Evolutionary conservation across 1,140 invertebrate species (phyloP), one percentile per base, ranked within the genome.

Genomic region (Tenebrio molitor): DNA sequence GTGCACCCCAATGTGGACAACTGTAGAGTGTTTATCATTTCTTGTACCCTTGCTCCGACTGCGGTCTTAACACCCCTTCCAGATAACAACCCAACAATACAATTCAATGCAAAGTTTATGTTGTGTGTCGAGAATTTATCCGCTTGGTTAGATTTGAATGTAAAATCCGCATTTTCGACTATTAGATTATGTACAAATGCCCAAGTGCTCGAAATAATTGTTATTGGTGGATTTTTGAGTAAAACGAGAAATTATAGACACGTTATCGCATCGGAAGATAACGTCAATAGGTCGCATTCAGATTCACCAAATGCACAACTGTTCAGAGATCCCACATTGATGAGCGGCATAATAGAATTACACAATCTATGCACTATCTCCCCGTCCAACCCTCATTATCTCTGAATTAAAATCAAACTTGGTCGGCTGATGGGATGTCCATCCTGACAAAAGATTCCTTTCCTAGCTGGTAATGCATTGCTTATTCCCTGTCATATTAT

Each of bases 91-190:
- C 67, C 73, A 58, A 73, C 36, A 69, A 69, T 69, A 36, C 17
- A 69, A 64, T 69, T 33, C 33, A 69, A 77, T 77, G 53, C 39
- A 75, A 75, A 77, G 74, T 77, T 77, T 75, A 77, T 77, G 76
- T 77, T 73, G 41, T 75, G 76, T 62, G 68, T 74, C 76, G 76
- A 62, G 69, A 71, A 71, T 66, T 77, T 75, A 73, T 71, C 33
- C 72, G 74, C 71, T 44, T 74, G 71, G 76, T 68, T 75, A 64
- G 19, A 33, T 50, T 68, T 70, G 34, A 74, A 76, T 76, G 42
- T 34, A 62, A 46, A 50, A 53, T 73, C 44, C 33, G 41, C 65
- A 63, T 64, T 68, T 73, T 73, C 67, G 44, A 46, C 58, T 29
- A 53, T 65, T 64, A 41, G 69, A 71, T 71, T 70, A 62, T 58